Evolutionary conservation across 2,797 vertebrate species (phyloP), one percentile per base, ranked within the genome.

Genomic region (Melanotaenia boesemani): DNA sequence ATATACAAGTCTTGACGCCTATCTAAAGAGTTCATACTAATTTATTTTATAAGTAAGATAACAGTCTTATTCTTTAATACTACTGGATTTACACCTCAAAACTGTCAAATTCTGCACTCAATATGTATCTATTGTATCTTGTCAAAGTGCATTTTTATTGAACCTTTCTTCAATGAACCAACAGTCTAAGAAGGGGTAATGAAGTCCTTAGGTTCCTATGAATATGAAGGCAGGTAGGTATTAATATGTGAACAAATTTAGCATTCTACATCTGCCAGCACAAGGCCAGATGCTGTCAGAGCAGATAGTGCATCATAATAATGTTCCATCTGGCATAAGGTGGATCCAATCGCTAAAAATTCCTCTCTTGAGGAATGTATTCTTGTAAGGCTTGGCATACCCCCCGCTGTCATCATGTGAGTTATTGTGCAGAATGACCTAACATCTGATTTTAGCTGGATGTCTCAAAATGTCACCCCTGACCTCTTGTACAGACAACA

Each of bases 291-390:
- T 82, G 83, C 88, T 86, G 86, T 86, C 84, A 81, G 78, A 65
- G 44, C 57, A 86, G 80, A 83, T 86, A 78, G 80, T 87, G 71
- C 78, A 82, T 92, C 88, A 91, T 88, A 88, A 93, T 92, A 89
- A 80, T 83, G 86, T 86, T 92, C 88, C 86, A 88, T 92, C 86
- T 92, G 88, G 85, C 82, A 86, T 84, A 83, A 76, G 69, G 79
- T 83, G 78, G 83, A 85, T 88, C 72, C 87, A 89, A 87, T 90
- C 88, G 90, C 70, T 58, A 76, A 85, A 86, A 84, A 86, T 81
- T 85, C 84, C 87, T 83, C 71, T 73, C 82, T 81, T 88, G 85
- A 93, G 82, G 81, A 86, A 92, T 91, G 75, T 82, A 78, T 77
- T 89, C 80, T 85, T 77, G 26, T 34, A 73, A 76, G 82, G 76